Conservation (phyloP, 2,888 invertebrate genomes). For the Gnatocerus cornutus region DNA sequence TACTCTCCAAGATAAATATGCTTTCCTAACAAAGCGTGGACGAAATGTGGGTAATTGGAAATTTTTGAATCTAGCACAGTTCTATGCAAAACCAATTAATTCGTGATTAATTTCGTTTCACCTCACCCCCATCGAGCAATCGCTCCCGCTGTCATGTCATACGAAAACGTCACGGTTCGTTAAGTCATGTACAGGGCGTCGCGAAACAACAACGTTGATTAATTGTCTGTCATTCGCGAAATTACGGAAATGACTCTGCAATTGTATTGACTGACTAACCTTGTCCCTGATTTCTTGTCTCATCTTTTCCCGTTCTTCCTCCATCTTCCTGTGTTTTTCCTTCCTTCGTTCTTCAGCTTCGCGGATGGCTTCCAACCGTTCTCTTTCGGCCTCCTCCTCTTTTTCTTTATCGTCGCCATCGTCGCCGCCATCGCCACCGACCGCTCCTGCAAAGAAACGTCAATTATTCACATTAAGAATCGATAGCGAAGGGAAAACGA, state of each 20-base stretch:
- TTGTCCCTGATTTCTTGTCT: constrained; percentile 99
- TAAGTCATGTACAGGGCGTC: constrained; percentile 13
- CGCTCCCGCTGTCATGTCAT: neutral
- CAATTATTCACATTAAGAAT: neutral
- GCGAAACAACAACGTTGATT: no score
- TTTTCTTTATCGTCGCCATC: constrained; percentile 97
- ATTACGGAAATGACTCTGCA: constrained; percentile 11
- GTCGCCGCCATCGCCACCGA: constrained; percentile 84
- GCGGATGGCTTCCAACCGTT: constrained; percentile 96
- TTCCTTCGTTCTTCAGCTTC: constrained; percentile 99
- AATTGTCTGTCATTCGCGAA: no score
- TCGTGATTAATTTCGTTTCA: no score
- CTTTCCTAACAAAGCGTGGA: no score
- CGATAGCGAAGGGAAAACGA: constrained; percentile 5
- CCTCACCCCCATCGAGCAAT: no score
- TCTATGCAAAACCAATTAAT: no score
- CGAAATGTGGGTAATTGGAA: no score
- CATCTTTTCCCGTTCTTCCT: constrained; percentile 99
- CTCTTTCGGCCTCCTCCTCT: constrained; percentile 98
- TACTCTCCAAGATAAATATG: constrained; percentile 11
- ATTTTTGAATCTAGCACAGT: no score
- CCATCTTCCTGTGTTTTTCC: constrained; percentile 99
- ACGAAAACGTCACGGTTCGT: constrained; percentile 19
- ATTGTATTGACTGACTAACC: constrained; percentile 75
- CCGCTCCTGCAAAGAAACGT: constrained; percentile 81